phyloP scores from a whole-genome alignment of 2,113 vertebrate species.

The Tauraco erythrolophus region DNA sequence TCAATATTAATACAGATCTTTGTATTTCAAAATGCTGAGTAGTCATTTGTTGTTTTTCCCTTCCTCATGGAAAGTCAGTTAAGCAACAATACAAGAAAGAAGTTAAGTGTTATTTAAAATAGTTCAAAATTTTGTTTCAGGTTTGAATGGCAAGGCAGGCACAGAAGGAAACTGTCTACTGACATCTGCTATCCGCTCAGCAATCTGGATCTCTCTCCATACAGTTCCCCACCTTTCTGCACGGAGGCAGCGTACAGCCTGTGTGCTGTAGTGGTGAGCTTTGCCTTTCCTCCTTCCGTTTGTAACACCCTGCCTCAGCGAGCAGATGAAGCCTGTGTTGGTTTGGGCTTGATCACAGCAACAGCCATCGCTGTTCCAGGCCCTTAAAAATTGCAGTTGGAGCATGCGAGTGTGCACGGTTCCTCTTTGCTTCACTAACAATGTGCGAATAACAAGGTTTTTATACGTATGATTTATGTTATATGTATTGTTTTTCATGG shows the following conservation, averaged over 20 bases:
- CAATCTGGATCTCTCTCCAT: conserved; percentile 80
- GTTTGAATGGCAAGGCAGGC: conserved; percentile 72
- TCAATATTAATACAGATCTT: not conserved
- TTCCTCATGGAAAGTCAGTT: not conserved
- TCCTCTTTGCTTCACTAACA: not conserved
- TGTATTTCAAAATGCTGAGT: not conserved
- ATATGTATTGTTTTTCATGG: not conserved
- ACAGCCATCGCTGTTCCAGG: not conserved
- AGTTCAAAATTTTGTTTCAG: conserved; percentile 12
- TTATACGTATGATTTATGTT: not conserved
- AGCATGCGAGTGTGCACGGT: not conserved
- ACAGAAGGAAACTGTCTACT: conserved; percentile 83
- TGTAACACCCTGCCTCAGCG: not conserved
- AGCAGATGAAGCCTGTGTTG: not conserved
- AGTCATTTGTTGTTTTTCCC: not conserved
- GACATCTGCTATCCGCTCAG: conserved; percentile 78
- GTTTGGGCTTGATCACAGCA: not conserved
- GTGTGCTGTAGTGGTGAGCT: conserved; percentile 87
- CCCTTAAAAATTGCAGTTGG: not conserved
- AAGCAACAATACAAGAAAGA: not conserved
- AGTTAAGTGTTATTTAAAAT: not conserved
- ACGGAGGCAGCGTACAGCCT: conserved; percentile 76
- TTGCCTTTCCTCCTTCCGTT: not conserved
- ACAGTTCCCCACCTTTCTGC: conserved; percentile 59
- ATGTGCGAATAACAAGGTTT: not conserved